phyloP scores from a whole-genome alignment of 2,888 invertebrate species.

The Drosophila peninsularis region DNA sequence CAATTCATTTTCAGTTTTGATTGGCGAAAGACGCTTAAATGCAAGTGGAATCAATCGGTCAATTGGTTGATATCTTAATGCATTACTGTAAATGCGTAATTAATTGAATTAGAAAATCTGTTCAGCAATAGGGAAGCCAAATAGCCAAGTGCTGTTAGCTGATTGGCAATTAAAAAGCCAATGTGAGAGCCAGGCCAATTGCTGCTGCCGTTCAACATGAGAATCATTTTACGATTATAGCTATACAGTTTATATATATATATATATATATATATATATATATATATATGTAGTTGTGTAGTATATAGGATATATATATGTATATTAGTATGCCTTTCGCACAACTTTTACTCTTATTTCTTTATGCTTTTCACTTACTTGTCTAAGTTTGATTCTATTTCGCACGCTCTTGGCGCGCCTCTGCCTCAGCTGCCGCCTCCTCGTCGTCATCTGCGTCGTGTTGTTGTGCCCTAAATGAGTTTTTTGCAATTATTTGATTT shows the following conservation, averaged over 20 bases:
- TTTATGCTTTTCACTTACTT: constrained; percentile 26
- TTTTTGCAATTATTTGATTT: constrained; percentile 81
- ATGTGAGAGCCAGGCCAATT: constrained; percentile 1
- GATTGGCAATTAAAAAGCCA: constrained; percentile 20
- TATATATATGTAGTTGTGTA: constrained; percentile 19
- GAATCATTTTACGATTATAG: constrained; percentile 49
- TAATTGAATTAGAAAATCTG: not conserved
- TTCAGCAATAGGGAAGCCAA: not conserved
- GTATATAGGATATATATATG: not conserved
- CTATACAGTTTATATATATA: constrained; percentile 27
- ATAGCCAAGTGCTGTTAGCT: not conserved
- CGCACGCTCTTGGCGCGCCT: constrained; percentile 26
- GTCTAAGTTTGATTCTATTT: constrained; percentile 62
- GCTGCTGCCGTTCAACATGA: constrained; percentile 30
- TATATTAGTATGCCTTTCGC: constrained; percentile 13
- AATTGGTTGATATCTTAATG: not conserved
- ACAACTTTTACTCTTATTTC: constrained; percentile 13
- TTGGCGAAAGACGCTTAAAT: not conserved
- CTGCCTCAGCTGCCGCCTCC: constrained; percentile 8
- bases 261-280: constrained; percentile 22
- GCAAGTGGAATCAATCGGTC: not conserved
- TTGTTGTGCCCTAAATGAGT: constrained; percentile 76
- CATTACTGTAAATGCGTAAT: not conserved
- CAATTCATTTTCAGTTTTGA: not conserved
- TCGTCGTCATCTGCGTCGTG: constrained; percentile 21